These are phyloP conservation scores for Austrofundulus limnaeus DNA, from an alignment of 2,113 vertebrate genomes.

Conservation along the genomic window DNA sequence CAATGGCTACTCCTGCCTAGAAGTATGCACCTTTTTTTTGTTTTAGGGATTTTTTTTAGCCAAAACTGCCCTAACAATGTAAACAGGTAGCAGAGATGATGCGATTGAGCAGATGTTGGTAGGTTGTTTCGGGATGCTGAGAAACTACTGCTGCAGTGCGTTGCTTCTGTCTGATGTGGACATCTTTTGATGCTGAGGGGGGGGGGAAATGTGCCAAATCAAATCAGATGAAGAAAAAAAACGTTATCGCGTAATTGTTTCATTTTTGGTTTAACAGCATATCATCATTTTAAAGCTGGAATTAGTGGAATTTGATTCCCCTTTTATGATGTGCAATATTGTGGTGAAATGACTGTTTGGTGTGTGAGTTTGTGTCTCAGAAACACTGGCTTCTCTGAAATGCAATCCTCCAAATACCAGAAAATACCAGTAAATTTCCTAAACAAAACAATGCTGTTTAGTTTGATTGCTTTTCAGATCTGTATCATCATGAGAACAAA, in stretches of 20 bases:
- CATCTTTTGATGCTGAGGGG: conserved; percentile 4
- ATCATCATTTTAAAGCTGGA: conserved; percentile 15
- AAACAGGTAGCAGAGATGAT: conserved; percentile 25
- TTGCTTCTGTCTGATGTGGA: conserved; percentile 17
- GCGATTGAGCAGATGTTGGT: conserved; percentile 27
- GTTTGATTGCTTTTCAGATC: not conserved
- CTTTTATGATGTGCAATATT: conserved; percentile 42
- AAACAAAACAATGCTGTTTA: not conserved
- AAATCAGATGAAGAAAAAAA: conserved; percentile 24
- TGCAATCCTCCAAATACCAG: conserved; percentile 19
- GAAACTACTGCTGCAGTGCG: conserved; percentile 15
- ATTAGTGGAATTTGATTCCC: conserved; percentile 23
- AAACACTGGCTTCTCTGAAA: no score
- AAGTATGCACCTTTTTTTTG: conserved; percentile 43
- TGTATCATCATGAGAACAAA: not conserved
- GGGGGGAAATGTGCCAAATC: conserved; percentile 54
- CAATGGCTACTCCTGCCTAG: conserved; percentile 32
- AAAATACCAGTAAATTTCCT: not conserved
- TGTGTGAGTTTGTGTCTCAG: conserved; percentile 1
- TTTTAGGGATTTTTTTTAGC: conserved; percentile 1
- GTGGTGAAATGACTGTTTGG: conserved; percentile 17
- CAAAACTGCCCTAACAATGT: conserved; percentile 37
- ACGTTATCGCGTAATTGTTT: conserved; percentile 31
- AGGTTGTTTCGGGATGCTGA: conserved; percentile 13
- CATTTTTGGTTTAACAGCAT: conserved; percentile 23